Evolutionary conservation across 2,888 invertebrate genomes (phyloP), one percentile per base, ranked within the genome.

Genomic region (Ischnus inquisitorius): DNA sequence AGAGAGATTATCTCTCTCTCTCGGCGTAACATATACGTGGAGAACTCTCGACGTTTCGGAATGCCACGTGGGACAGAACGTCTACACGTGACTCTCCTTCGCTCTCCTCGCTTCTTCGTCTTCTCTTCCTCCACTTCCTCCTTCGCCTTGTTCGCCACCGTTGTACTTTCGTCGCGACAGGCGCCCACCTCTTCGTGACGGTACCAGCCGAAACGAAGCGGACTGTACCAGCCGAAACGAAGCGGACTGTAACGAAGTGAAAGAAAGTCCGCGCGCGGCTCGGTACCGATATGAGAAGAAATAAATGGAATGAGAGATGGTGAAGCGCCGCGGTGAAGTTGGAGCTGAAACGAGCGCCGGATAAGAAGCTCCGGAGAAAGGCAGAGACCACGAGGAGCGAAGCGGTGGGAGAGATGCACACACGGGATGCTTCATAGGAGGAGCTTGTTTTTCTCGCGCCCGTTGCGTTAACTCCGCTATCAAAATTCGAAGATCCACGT

Each of bases 401-500:
- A 48, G 51, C 34, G 60, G 25, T 62, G 65, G 64, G 41, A 77
- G 34, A 69, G 67, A 80, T 51, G 34, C 46, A 67, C 39, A 51
- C 16, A 48, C 54, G 72, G 48, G 19, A 10, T 8, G 8, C 8
- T n/a, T 8, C 16, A 51, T 12, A 12, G 54, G 69, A 62, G 43
- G 68, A 28, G 74, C 41, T 67, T 39, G 25, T 4, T 62, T n/a
- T 22, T 16, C 34, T 39, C 71, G 43, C 41, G 54, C 51, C 69
- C 39, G 39, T 68, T 72, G 54, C 78, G 77, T 60, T 67, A 46
- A 64, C 48, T 64, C 51, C 62, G 54, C 76, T 83, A 77, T 75
- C 62, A 68, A 83, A 82, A 78, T 83, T 77, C 48, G 12, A 12
- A 71, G 67, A 41, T 78, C 83, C 86, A 86, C 83, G 85, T 86